Conservation (phyloP, 2,888 invertebrate genomes). For the Hofmannophila pseudospretella region DNA sequence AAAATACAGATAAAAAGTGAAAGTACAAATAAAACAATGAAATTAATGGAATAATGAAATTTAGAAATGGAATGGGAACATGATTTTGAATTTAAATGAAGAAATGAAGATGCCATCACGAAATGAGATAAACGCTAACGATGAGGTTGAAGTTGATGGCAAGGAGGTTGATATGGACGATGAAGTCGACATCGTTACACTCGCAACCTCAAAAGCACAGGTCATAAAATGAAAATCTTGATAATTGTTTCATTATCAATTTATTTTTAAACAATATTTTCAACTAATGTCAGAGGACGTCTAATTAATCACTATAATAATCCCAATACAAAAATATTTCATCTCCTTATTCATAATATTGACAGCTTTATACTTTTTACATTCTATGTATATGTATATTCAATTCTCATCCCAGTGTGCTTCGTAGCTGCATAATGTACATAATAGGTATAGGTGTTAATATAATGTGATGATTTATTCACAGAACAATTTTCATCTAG, state of each 20-base stretch:
- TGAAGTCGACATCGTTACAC: too few species aligned
- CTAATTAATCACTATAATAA: constrained; percentile 59
- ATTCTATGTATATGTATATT: constrained; percentile 33
- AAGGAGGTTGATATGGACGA: too few species aligned
- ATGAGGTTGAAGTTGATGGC: too few species aligned
- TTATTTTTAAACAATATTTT: constrained; percentile 71
- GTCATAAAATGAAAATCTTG: constrained; percentile 10
- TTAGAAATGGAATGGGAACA: too few species aligned
- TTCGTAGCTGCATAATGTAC: constrained; percentile 27
- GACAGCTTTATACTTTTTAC: constrained; percentile 64
- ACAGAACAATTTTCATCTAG: constrained; percentile 18
- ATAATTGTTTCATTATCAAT: constrained; percentile 44
- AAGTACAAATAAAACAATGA: too few species aligned
- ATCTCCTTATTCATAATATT: constrained; percentile 66
- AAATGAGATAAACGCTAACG: too few species aligned
- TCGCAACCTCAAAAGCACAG: too few species aligned
- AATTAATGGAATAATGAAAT: too few species aligned
- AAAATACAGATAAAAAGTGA: too few species aligned
- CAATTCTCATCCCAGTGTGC: constrained; percentile 34
- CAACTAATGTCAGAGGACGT: constrained; percentile 64
- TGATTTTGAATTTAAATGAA: too few species aligned
- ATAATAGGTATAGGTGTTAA: too few species aligned
- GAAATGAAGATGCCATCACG: too few species aligned
- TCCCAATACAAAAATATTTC: constrained; percentile 77
- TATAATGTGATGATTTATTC: constrained; percentile 44